These are phyloP conservation scores for Lineus longissimus DNA, from an alignment of 1,140 invertebrate genomes.

Conservation along the genomic window DNA sequence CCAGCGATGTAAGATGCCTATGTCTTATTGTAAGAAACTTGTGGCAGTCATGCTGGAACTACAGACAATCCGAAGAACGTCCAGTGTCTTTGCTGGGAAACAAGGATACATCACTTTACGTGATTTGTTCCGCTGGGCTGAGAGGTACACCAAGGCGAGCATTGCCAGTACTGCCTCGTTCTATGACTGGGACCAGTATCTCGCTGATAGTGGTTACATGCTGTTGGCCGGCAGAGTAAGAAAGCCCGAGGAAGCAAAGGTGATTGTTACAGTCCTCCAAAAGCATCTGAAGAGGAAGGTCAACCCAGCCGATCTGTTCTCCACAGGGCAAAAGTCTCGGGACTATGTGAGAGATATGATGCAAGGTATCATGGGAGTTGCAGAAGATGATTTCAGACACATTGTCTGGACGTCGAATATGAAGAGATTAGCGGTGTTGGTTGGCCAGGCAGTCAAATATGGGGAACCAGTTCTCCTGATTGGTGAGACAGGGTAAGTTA, in stretches of 20 bases:
- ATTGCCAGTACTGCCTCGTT: slow-evolving; percentile 49
- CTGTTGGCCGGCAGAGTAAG: slow-evolving; percentile 90
- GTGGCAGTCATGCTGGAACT: slow-evolving; percentile 89
- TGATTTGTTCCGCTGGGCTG: slow-evolving; percentile 97
- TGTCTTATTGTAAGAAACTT: slow-evolving; percentile 85
- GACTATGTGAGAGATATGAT: slow-evolving; percentile 71
- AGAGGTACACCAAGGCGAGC: slow-evolving; percentile 69
- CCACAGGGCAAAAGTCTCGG: slow-evolving; percentile 70
- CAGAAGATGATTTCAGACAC: slow-evolving; percentile 62
- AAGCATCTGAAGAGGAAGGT: slow-evolving; percentile 81
- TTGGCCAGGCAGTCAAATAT: slow-evolving; percentile 81
- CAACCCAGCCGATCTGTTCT: slow-evolving; percentile 71
- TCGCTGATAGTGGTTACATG: slow-evolving; percentile 93
- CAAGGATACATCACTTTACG: slow-evolving; percentile 91
- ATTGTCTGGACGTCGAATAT: slow-evolving; percentile 93
- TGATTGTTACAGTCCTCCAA: slow-evolving; percentile 73
- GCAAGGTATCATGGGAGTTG: slow-evolving; percentile 59
- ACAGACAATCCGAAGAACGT: slow-evolving; percentile 70
- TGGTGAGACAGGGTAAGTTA: slow-evolving; percentile 78
- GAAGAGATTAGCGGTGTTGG: slow-evolving; percentile 84
- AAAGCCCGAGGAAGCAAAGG: slow-evolving; percentile 68
- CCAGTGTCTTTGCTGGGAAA: slow-evolving; percentile 88
- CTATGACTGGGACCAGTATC: slow-evolving; percentile 96
- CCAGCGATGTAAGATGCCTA: slow-evolving; percentile 80
- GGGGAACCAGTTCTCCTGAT: slow-evolving; percentile 93